A percentile compares a stretch with the other conserved stretches of the same genome.
Conservation (phyloP, 2,797 vertebrate species). For the Poeciliopsis gracilis region DNA sequence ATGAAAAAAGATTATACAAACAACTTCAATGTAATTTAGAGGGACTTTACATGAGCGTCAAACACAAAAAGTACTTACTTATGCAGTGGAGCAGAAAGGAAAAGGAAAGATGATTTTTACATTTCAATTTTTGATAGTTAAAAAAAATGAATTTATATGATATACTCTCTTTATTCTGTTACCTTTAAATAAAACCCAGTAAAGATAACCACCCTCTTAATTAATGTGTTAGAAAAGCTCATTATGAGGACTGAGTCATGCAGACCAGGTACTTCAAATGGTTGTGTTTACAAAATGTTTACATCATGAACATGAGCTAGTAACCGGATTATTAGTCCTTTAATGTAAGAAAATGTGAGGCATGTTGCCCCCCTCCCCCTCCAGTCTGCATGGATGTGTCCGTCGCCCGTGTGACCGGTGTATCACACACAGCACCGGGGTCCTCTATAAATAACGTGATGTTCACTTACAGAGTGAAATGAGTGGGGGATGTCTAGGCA, state of each 20-base stretch:
- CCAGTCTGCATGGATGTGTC: conserved; percentile 23
- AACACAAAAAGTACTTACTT: neutral
- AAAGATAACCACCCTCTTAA: neutral
- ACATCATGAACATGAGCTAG: conserved; percentile 49
- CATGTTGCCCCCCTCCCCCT: neutral
- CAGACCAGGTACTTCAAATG: conserved; percentile 28
- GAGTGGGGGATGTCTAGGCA: conserved; percentile 56
- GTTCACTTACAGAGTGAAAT: conserved; percentile 60
- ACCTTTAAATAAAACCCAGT: neutral
- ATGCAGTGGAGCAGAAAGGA: neutral
- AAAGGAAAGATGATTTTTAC: neutral
- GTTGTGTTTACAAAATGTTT: conserved; percentile 43
- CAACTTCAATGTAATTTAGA: neutral
- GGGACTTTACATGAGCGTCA: neutral
- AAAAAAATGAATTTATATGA: neutral
- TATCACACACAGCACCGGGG: conserved; percentile 60
- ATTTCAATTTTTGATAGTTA: neutral
- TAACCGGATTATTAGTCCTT: conserved; percentile 54
- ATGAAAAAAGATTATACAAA: neutral
- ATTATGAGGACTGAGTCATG: neutral
- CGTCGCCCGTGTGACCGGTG: conserved; percentile 56
- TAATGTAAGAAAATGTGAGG: conserved; percentile 19
- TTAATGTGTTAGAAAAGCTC: neutral
- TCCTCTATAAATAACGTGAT: conserved; percentile 77
- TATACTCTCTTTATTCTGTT: neutral